Evolutionary conservation across 2,888 invertebrate species (phyloP), one percentile per base, ranked within the genome.

Genomic region (Helleia helle): DNA sequence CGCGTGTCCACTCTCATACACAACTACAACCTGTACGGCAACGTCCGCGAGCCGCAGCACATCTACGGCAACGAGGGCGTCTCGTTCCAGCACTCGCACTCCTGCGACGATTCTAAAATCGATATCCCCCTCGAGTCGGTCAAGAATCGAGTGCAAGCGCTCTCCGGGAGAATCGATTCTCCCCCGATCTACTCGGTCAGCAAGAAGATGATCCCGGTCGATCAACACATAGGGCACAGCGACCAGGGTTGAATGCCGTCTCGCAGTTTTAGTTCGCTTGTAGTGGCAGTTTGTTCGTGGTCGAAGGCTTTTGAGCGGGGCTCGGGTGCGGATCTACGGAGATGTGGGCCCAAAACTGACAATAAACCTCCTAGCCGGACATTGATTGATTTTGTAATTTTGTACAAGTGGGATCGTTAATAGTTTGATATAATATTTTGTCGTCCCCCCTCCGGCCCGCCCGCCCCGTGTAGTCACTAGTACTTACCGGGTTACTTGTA

Each of bases 1-100:
- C 54, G 85, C 15, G 85, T 85, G 0, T 85, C 86, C 0, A 66
- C 86, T 0, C 55, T 86, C 1, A 84, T 86, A 36, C 80, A 85
- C 44, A 86, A 79, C 38, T 86, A 84, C 49, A 86, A 85, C 46
- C 51, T 83, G 1, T 84, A 84, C 39, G 77, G 84, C 0, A 85
- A 85, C 48, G 73, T 81, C 0, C 62, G 68, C 9, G 79, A 79
- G 42, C 73, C 80, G 0, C 74, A 79, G 42, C 84, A 80, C 41
- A 72, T 84, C 11, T 86, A 86, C 49, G 83, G 84, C 25, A 84
- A 85, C 59, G 80, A 84, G 26, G 59, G 59, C 38, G 50, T 58
- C 6, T 54, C 69, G 14, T 63, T 71, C 42, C 65, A 68, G 46
- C 65, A 65, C 27, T 71, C 70, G 2, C 62, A 66, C 1, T 67